Conservation (phyloP, 1,140 invertebrate genomes). For the Zeugodacus cucurbitae region DNA sequence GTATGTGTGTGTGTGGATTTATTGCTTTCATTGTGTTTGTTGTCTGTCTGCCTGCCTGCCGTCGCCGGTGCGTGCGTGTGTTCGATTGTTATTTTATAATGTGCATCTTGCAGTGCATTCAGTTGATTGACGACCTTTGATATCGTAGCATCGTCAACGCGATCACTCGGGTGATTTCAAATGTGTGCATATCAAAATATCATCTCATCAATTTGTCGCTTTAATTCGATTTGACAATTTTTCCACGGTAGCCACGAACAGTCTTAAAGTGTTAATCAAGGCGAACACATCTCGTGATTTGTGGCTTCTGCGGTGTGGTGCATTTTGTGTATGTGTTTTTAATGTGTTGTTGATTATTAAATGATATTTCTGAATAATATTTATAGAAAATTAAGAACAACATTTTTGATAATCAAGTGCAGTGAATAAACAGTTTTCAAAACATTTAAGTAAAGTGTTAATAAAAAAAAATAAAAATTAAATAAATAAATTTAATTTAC, state of each 20-base stretch:
- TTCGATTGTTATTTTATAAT: slow-evolving; percentile 41
- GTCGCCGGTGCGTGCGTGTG: slow-evolving; percentile 43
- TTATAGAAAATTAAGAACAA: too few relatives aligned
- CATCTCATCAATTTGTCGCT: neutral
- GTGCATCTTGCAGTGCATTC: slow-evolving; percentile 55
- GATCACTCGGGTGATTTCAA: neutral
- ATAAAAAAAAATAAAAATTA: too few relatives aligned
- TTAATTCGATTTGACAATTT: neutral
- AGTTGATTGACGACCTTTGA: slow-evolving; percentile 66
- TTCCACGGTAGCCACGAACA: neutral
- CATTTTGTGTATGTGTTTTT: neutral
- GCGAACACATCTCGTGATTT: neutral
- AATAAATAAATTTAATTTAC: too few relatives aligned
- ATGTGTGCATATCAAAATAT: neutral
- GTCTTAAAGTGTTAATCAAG: neutral
- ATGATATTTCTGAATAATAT: too few relatives aligned
- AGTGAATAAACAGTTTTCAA: too few relatives aligned
- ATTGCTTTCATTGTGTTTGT: neutral
- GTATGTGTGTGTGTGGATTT: neutral
- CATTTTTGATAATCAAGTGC: too few relatives aligned
- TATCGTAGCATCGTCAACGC: slow-evolving; percentile 60
- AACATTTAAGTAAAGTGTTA: neutral
- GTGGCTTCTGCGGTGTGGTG: neutral
- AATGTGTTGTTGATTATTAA: neutral
- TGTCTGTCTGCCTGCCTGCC: neutral